phyloP scores from a whole-genome alignment of 2,888 invertebrate species.

The Erebia epiphron region DNA sequence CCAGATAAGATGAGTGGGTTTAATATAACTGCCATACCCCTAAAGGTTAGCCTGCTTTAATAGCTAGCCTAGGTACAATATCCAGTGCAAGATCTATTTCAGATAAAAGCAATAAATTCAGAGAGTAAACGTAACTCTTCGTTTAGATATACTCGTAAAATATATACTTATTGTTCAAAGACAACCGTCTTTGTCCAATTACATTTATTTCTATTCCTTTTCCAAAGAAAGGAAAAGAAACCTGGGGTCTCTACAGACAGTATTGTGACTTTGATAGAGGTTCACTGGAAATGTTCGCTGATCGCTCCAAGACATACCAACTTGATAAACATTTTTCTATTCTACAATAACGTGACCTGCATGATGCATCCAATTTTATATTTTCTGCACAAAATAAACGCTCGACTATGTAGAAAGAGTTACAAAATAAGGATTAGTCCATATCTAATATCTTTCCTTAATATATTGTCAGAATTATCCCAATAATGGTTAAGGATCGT shows the following conservation, averaged over 20 bases:
- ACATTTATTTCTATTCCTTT: slow-evolving; percentile 4
- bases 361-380: slow-evolving; percentile 11
- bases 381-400: background rate
- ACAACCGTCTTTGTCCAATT: background rate
- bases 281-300: slow-evolving; percentile 5
- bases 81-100: background rate
- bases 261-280: slow-evolving; percentile 22
- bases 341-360: slow-evolving; percentile 1
- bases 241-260: background rate
- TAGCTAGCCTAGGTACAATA: background rate
- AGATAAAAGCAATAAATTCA: background rate
- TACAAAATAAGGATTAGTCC: too few species aligned
- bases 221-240: slow-evolving; percentile 7
- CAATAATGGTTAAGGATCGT: too few species aligned
- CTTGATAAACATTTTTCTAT: slow-evolving; percentile 5
- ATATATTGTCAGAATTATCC: too few species aligned
- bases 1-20: too few species aligned
- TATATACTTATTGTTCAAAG: slow-evolving; percentile 1
- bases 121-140: background rate
- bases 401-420: background rate
- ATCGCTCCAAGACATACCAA: background rate
- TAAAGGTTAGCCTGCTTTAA: too few species aligned
- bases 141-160: background rate
- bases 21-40: too few species aligned
- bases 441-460: too few species aligned